phyloP scores from a whole-genome alignment of 2,113 vertebrate species.

The Gymnocephalus cernua region DNA sequence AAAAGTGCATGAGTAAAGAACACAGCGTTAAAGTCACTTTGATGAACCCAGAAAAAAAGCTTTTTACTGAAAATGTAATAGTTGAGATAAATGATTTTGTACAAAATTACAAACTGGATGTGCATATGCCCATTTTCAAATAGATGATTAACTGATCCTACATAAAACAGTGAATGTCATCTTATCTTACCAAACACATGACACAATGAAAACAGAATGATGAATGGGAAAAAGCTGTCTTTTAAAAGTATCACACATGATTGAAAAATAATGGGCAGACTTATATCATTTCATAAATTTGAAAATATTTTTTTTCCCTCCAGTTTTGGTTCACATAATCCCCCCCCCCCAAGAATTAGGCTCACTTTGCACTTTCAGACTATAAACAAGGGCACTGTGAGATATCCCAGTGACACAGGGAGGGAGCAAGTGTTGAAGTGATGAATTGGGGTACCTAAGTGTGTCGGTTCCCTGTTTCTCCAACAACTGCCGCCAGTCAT shows the following conservation, averaged over 20 bases:
- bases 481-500: slow-evolving; percentile 73
- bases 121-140: background rate
- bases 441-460: slow-evolving; percentile 72
- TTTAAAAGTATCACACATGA: background rate
- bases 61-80: slow-evolving; percentile 11
- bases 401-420: slow-evolving; percentile 30
- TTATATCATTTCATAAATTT: background rate
- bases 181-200: background rate
- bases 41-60: background rate
- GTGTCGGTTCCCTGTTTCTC: slow-evolving; percentile 68
- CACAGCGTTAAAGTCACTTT: background rate
- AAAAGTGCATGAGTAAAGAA: background rate
- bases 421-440: slow-evolving; percentile 55
- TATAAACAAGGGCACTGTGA: slow-evolving; percentile 42
- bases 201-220: background rate
- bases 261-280: background rate
- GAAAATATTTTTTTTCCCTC: background rate
- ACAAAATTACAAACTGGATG: background rate
- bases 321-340: background rate
- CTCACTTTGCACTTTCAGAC: slow-evolving; percentile 21
- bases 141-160: background rate
- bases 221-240: background rate
- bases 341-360: background rate
- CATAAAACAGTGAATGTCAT: background rate
- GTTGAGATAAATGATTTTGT: background rate